These are phyloP conservation scores for Sebastes fasciatus DNA, from an alignment of 2,113 vertebrate genomes.

Conservation along the genomic window DNA sequence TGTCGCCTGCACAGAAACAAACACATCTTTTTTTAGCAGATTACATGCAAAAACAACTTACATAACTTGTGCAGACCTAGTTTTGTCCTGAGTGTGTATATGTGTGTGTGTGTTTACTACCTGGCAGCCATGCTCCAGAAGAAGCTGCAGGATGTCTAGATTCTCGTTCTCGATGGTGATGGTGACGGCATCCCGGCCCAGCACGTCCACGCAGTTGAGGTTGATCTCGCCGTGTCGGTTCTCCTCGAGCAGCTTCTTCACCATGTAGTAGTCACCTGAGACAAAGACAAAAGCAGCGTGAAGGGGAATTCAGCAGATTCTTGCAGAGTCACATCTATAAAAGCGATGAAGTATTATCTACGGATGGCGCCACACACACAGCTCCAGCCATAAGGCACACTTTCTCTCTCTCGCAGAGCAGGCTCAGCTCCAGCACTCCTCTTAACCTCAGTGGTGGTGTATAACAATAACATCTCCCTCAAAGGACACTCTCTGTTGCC, in stretches of 20 bases:
- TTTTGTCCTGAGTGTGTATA: not conserved
- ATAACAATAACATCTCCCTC: slow-evolving; percentile 78
- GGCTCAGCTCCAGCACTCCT: slow-evolving; percentile 31
- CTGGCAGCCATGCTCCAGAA: slow-evolving; percentile 97
- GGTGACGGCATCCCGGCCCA: slow-evolving; percentile 95
- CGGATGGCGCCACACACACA: not conserved
- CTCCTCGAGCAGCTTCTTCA: slow-evolving; percentile 98
- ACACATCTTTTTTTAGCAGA: slow-evolving; percentile 26
- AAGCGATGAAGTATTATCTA: not conserved
- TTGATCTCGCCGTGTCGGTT: slow-evolving; percentile 94
- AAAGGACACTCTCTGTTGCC: slow-evolving; percentile 63
- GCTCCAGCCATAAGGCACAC: not conserved
- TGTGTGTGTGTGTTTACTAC: slow-evolving; percentile 74
- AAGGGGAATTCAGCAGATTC: not conserved
- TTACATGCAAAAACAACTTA: not conserved
- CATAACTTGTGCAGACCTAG: not conserved
- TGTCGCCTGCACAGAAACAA: slow-evolving; percentile 86
- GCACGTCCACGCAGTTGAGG: slow-evolving; percentile 96
- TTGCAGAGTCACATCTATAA: not conserved
- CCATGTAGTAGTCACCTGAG: slow-evolving; percentile 99
- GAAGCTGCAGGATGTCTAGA: slow-evolving; percentile 95
- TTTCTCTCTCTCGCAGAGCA: not conserved
- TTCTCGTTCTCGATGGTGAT: slow-evolving; percentile 99
- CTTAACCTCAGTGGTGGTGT: slow-evolving; percentile 23
- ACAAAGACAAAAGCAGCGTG: not conserved